These are phyloP conservation scores for Heteropelma amictum DNA, from an alignment of 2,888 invertebrate genomes.

Conservation along the genomic window DNA sequence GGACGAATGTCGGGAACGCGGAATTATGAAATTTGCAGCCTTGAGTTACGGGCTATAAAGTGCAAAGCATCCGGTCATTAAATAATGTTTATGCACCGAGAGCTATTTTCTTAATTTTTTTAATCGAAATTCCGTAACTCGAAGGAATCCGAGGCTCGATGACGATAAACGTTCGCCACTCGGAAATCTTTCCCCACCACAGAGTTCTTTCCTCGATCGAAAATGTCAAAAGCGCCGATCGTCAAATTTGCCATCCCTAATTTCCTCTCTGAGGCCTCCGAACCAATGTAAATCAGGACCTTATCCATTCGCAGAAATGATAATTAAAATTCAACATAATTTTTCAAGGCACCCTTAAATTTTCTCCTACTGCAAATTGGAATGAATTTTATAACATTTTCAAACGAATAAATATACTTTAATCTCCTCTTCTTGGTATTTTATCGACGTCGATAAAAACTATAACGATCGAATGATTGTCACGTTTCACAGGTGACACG, in stretches of 20 bases:
- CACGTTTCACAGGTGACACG: constrained; percentile 25
- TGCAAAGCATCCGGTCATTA: background rate
- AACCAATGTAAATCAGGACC: too few species aligned
- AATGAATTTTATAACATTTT: too few species aligned
- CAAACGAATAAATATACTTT: too few species aligned
- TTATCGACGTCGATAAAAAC: background rate
- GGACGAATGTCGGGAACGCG: background rate
- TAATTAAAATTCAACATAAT: too few species aligned
- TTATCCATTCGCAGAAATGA: too few species aligned
- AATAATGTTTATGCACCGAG: background rate
- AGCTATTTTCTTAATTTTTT: background rate
- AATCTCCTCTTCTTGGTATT: background rate
- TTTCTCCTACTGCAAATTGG: too few species aligned
- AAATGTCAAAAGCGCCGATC: too few species aligned
- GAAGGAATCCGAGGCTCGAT: background rate
- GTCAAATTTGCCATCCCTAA: too few species aligned
- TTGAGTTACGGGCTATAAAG: background rate
- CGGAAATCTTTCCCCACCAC: too few species aligned
- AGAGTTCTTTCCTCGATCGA: too few species aligned
- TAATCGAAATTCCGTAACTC: background rate
- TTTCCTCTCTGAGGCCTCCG: too few species aligned
- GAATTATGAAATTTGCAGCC: background rate
- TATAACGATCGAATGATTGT: background rate
- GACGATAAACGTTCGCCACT: too few species aligned
- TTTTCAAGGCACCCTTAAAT: background rate